Conservation (phyloP, 1,140 invertebrate species). For the Zaprionus ornatus region DNA sequence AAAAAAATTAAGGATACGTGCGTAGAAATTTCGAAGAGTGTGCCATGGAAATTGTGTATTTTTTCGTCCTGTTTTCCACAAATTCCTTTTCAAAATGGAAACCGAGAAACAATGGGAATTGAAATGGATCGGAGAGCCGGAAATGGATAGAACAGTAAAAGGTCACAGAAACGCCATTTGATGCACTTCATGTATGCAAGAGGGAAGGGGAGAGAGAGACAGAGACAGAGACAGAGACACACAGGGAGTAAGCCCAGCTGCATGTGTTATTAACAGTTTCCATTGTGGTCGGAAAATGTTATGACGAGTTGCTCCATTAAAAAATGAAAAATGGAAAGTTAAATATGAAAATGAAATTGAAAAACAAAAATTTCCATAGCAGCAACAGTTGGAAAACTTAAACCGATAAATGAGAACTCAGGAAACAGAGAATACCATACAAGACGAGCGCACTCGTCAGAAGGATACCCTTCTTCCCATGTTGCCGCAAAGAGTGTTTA, state of each 20-base stretch:
- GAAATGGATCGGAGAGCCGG: slow-evolving; percentile 1
- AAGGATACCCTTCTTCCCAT: not conserved
- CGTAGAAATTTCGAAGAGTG: slow-evolving; percentile 44
- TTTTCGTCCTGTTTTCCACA: not conserved
- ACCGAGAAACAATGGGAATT: slow-evolving; percentile 28
- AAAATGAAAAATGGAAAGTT: not conserved
- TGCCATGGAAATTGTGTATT: slow-evolving; percentile 52
- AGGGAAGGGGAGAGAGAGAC: not conserved
- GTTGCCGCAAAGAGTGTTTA: too few relatives aligned
- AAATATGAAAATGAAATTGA: slow-evolving; percentile 31
- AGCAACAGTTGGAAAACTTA: slow-evolving; percentile 22
- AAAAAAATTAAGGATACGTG: slow-evolving; percentile 20
- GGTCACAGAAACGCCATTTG: slow-evolving; percentile 32
- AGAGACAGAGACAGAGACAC: not conserved
- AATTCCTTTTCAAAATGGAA: not conserved
- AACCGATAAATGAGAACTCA: not conserved
- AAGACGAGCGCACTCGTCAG: not conserved
- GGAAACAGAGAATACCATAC: not conserved
- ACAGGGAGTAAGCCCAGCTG: not conserved
- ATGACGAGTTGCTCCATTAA: slow-evolving; percentile 8
- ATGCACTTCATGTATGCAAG: slow-evolving; percentile 18
- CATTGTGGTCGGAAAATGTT: slow-evolving; percentile 32
- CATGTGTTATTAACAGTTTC: slow-evolving; percentile 45
- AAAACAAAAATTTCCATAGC: slow-evolving; percentile 35
- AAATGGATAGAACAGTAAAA: not conserved